Evolutionary conservation across 2,797 vertebrate genomes (phyloP), one percentile per base, ranked within the genome.

Genomic region (Etheostoma perlongum): DNA sequence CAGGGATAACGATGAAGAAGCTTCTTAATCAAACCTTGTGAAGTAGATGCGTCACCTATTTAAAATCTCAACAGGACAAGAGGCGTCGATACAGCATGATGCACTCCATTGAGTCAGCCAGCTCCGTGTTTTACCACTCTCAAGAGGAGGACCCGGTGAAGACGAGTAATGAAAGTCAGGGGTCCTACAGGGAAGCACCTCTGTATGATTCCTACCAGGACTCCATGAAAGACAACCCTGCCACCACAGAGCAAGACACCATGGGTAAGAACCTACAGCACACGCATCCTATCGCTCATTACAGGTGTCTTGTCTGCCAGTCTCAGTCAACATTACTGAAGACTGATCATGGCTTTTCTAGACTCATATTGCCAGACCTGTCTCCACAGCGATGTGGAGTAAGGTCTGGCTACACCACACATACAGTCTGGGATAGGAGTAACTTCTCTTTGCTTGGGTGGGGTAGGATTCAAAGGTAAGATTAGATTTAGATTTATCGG

Each of bases 81-180:
- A 94, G 96, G 79, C 93, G 94, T 13, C 91, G 94, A 0, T 97
- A 96, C 91, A 96, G 97, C 91, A 96, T 92, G 95, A 96, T 97
- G 94, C 95, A 67, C 4, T 97, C 97, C 61, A 94, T 97, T 27
- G 97, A 97, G 81, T 99, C 97, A 0, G 84, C 95, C 86, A 96
- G 97, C 89, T 99, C 98, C 0, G 97, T 99, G 25, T 99, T 99
- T 93, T 98, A 96, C 88, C 97, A 97, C 79, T 98, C 97, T 6
- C 98, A 97, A 84, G 98, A 99, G 1, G 97, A 98, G 68, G 97
- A 95, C 11, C 30, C 63, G 0, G 69, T 57, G 64, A 94, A 83
- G 85, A 83, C 81, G 0, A 72, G 86, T 0, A 21, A 42, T 0
- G 96, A 96, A 44, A 79, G 85, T 53, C 93, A 94, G 72, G 94